Evolutionary conservation across 2,797 vertebrate species (phyloP).

Genomic region (Huso huso): DNA sequence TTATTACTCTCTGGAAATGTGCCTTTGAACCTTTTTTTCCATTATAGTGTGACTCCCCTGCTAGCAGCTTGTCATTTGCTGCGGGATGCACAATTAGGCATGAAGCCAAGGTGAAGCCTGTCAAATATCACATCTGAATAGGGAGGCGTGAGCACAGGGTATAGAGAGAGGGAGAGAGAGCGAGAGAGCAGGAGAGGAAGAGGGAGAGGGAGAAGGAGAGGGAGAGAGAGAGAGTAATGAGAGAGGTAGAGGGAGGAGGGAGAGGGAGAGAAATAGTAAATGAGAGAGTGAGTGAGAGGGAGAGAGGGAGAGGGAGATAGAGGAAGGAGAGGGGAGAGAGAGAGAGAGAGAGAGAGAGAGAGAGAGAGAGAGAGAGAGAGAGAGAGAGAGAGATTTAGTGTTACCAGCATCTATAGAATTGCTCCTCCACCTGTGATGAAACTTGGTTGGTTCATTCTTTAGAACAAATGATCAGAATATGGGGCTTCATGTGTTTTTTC

Average conservation of each 20-base stretch:
- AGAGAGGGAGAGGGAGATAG: not conserved
- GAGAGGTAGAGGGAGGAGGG: constrained; percentile 4
- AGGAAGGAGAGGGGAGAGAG: not conserved
- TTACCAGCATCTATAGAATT: no score
- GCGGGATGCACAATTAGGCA: not conserved
- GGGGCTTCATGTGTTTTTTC: no score
- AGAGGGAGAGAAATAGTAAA: constrained; percentile 1
- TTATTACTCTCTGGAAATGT: no score
- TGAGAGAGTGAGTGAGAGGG: not conserved
- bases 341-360: not conserved
- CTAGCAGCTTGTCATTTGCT: not conserved
- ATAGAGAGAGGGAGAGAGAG: not conserved
- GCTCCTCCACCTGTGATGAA: no score
- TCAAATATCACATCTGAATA: not conserved
- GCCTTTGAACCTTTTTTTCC: no score
- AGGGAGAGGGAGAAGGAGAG: constrained; percentile 20
- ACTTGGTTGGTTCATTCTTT: no score
- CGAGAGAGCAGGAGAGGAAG: not conserved
- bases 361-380: not conserved
- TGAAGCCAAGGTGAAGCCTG: not conserved
- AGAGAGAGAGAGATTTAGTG: no score
- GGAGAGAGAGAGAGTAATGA: not conserved
- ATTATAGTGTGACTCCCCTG: no score
- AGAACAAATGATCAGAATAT: no score
- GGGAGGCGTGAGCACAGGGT: constrained; percentile 5